Conservation (phyloP, 2,113 vertebrate species). For the Boulengeromyrus knoepffleri region DNA sequence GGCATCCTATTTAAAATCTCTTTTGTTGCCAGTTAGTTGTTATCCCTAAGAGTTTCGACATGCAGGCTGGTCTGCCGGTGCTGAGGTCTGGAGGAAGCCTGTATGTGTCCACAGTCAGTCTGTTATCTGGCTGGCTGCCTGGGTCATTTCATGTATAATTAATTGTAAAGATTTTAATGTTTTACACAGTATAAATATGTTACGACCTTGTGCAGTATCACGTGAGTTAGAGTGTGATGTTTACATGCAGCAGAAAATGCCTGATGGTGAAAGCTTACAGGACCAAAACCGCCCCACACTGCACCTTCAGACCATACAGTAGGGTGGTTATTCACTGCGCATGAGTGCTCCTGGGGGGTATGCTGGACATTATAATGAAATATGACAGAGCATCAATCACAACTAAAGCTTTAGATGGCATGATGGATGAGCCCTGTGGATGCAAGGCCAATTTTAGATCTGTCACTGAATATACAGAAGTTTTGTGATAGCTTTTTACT, state of each 20-base stretch:
- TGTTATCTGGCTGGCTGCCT: not conserved
- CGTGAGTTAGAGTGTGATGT: not conserved
- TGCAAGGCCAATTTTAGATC: not conserved
- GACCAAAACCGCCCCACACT: not conserved
- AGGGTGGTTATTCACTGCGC: not conserved
- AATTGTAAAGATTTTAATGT: not conserved
- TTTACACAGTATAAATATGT: not conserved
- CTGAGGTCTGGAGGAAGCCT: not conserved
- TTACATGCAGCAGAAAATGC: not conserved
- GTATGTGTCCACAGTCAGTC: not conserved
- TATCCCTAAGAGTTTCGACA: not conserved
- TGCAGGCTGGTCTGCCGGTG: not conserved
- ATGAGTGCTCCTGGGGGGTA: not conserved
- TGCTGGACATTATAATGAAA: not conserved
- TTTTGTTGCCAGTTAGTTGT: not conserved
- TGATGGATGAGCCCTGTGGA: not conserved
- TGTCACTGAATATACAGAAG: not conserved
- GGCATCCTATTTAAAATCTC: not conserved
- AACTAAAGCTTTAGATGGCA: not conserved
- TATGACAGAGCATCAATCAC: not conserved
- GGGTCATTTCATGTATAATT: not conserved
- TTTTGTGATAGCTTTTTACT: not conserved
- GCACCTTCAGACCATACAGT: not conserved
- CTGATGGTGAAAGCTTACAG: not conserved
- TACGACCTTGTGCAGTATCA: not conserved